phyloP scores from a whole-genome alignment of 2,797 vertebrate genomes.

The Geotrypetes seraphini region DNA sequence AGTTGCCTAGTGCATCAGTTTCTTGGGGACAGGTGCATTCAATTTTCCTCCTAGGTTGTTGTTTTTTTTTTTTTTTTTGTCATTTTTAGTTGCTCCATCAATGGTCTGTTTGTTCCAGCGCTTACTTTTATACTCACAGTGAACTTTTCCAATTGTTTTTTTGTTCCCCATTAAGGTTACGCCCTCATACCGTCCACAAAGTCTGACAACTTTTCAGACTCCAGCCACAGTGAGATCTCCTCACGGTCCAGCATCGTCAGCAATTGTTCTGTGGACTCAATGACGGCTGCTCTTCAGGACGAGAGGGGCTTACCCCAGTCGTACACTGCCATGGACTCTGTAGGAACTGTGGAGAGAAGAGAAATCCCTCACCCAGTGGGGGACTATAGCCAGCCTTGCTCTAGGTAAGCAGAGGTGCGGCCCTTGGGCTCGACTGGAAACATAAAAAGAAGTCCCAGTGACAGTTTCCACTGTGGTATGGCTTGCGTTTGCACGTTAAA shows the following conservation, averaged over 20 bases:
- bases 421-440: too few species aligned
- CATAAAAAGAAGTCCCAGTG: too few species aligned
- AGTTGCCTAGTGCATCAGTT: too few species aligned
- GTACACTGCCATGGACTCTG: slow-evolving; percentile 29
- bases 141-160: too few species aligned
- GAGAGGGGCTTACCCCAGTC: slow-evolving; percentile 56
- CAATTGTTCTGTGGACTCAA: slow-evolving; percentile 80
- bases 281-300: slow-evolving; percentile 59
- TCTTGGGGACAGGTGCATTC: too few species aligned
- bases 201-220: slow-evolving; percentile 82
- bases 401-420: slow-evolving; percentile 68
- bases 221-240: slow-evolving; percentile 91
- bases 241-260: slow-evolving; percentile 86
- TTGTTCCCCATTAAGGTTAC: slow-evolving; percentile 55
- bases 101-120: too few species aligned
- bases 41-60: too few species aligned
- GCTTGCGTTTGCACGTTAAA: too few species aligned
- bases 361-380: slow-evolving; percentile 36
- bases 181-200: slow-evolving; percentile 64
- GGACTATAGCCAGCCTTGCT: slow-evolving; percentile 60
- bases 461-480: too few species aligned
- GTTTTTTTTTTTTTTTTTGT: too few species aligned
- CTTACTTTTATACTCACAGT: too few species aligned
- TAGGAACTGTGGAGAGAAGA: slow-evolving; percentile 27
- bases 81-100: too few species aligned